Conservation (phyloP, 2,797 vertebrate genomes). For the Borostomias antarcticus region DNA sequence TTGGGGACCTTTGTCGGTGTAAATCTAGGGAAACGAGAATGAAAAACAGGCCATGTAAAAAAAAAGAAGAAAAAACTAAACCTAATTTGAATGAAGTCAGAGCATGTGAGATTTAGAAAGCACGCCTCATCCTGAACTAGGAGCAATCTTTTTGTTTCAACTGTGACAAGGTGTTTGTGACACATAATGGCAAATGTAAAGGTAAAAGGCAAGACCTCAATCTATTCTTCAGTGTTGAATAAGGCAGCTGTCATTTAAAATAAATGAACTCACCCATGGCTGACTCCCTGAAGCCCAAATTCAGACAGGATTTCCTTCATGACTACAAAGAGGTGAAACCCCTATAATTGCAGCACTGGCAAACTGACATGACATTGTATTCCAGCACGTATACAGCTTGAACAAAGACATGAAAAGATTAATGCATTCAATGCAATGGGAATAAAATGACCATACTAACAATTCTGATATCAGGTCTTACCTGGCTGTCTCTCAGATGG, state of each 20-base stretch:
- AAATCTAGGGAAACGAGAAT: conserved; percentile 63
- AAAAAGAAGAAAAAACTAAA: no score
- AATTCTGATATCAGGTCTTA: conserved; percentile 33
- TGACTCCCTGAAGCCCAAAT: conserved; percentile 77
- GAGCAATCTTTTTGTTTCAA: no score
- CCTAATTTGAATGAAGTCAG: neutral
- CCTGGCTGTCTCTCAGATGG: conserved; percentile 78
- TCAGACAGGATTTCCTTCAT: conserved; percentile 81
- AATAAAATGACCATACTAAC: neutral
- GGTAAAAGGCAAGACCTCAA: neutral
- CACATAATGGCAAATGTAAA: neutral
- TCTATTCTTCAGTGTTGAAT: conserved; percentile 3
- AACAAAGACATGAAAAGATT: neutral
- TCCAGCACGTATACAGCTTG: neutral
- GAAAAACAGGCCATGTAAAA: no score
- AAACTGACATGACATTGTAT: conserved; percentile 2
- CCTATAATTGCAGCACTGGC: neutral
- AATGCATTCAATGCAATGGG: neutral
- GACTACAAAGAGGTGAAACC: conserved; percentile 48
- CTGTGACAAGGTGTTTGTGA: conserved; percentile 1
- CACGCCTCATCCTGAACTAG: no score
- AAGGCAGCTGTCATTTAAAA: neutral
- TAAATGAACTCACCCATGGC: conserved; percentile 68
- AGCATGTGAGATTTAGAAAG: conserved; percentile 16
- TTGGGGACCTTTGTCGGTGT: conserved; percentile 76